phyloP scores from a whole-genome alignment of 2,888 invertebrate genomes.

The Netelia virgata region DNA sequence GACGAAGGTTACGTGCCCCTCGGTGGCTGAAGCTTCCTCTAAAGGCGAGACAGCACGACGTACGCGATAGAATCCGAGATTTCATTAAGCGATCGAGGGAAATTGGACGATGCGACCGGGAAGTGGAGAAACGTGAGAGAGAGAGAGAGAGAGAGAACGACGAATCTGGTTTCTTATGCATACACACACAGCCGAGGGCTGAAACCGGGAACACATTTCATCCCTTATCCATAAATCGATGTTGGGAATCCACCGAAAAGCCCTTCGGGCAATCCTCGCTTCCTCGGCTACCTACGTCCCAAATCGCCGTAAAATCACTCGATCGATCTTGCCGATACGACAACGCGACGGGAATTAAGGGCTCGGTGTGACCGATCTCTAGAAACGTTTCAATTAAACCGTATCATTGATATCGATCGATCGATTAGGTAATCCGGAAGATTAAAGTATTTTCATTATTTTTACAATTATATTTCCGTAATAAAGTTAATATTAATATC shows the following conservation, averaged over 20 bases:
- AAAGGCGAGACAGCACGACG: not conserved
- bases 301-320: slow-evolving; percentile 21
- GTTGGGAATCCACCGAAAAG: not conserved
- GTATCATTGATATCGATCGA: no score
- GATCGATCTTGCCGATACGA: not conserved
- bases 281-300: not conserved
- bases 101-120: slow-evolving; percentile 52
- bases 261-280: slow-evolving; percentile 9
- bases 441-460: no score
- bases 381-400: no score
- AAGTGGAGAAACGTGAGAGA: slow-evolving; percentile 31
- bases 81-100: slow-evolving; percentile 65
- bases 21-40: not conserved
- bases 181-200: not conserved
- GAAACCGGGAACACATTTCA: slow-evolving; percentile 8
- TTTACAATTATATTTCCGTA: no score
- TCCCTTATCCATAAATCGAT: slow-evolving; percentile 43
- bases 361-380: no score
- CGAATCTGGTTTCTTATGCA: slow-evolving; percentile 35
- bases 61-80: slow-evolving; percentile 55
- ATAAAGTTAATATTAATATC: no score
- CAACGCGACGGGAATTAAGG: not conserved
- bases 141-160: not conserved
- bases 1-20: not conserved
- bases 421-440: no score